Evolutionary conservation across 2,113 vertebrate genomes (phyloP).

Genomic region (Thymallus thymallus): DNA sequence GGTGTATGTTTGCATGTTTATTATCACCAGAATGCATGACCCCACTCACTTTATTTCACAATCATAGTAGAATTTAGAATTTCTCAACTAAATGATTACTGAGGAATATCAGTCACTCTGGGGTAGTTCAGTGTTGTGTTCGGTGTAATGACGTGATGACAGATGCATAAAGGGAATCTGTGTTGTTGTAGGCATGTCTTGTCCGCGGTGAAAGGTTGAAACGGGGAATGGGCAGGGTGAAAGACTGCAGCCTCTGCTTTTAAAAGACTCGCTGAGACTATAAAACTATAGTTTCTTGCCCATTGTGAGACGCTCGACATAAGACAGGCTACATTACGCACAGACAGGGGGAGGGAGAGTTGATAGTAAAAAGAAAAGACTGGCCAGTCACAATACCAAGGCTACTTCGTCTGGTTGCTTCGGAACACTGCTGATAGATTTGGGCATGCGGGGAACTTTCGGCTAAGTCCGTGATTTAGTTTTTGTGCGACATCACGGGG

Average conservation of each 20-base stretch:
- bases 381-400: conserved; percentile 11
- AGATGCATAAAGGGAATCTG: neutral
- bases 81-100: neutral
- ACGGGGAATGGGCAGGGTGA: conserved; percentile 51
- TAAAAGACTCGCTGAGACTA: conserved; percentile 60
- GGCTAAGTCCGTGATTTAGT: neutral
- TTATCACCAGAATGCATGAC: no score
- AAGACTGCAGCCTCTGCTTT: conserved; percentile 53
- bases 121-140: neutral
- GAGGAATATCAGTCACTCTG: neutral
- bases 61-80: no score
- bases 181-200: conserved; percentile 33
- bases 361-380: conserved; percentile 28
- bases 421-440: conserved; percentile 20
- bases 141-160: conserved; percentile 5
- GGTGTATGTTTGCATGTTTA: no score
- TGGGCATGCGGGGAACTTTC: neutral
- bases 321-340: conserved; percentile 29
- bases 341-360: conserved; percentile 41
- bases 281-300: conserved; percentile 45
- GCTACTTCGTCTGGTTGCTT: conserved; percentile 8
- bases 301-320: conserved; percentile 47
- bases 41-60: no score
- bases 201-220: conserved; percentile 44
- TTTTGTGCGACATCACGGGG: neutral